Evolutionary conservation across 2,113 vertebrate genomes (phyloP), one percentile per base, ranked within the genome.

Genomic region (Actenoides lindsayi): DNA sequence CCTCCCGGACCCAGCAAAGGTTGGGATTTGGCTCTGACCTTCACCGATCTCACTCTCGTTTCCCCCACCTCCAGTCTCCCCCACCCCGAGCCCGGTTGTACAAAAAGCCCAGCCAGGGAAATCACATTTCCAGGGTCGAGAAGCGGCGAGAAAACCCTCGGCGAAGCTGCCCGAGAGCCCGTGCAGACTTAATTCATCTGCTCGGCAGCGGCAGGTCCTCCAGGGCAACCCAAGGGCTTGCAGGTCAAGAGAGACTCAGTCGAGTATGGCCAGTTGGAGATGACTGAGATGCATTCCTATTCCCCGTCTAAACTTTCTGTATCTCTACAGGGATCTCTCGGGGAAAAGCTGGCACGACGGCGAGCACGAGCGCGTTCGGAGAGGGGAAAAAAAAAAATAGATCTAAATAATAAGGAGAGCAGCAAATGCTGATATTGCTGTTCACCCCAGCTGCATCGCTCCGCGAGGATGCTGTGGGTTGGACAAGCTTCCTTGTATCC

Each of bases 181-280:
- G 6, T 6, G 14, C 68, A 87, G 89, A 92, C 65, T 96, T 89
- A 92, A 91, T 95, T 94, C 73, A 93, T 86, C 94, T 77, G 85
- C 88, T 92, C 9, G 0, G 92, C 81, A 54, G 92, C 28, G 1
- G 73, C 56, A 63, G 81, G 91, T 84, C 87, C 81, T 84, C 5
- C 87, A 87, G 91, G 89, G 87, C 69, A 91, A 50, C 73, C 87
- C 91, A 25, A 48, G 74, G 80, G 80, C 80, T 25, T 59, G 80
- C 76, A 93, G 93, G 93, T 90, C 93, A 90, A 69, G n/a, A 92
- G 56, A 83, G 83, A 54, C 67, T 84, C 94, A 79, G 80, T 68
- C 37, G 4, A 89, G 91, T 82, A 84, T 84, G 81, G 81, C 87
- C 87, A 11, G 25, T 13, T 21, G 31, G 89, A 92, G 81, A 92